A percentile compares a stretch with the other conserved stretches of the same genome.
Conservation (phyloP, 2,888 invertebrate species). For the Mayetiola destructor region DNA sequence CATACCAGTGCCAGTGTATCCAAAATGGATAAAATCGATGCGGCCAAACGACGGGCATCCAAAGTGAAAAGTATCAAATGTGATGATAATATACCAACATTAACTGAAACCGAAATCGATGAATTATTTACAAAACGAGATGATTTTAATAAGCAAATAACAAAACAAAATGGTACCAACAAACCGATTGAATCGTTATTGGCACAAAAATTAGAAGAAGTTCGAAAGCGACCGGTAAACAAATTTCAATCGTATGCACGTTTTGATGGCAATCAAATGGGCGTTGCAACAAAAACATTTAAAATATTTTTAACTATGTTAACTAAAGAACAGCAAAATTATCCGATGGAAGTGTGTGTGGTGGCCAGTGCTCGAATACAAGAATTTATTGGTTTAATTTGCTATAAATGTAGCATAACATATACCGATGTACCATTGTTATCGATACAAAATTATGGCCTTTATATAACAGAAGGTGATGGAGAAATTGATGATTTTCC, state of each 20-base stretch:
- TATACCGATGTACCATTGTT: slow-evolving; percentile 48
- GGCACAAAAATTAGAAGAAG: slow-evolving; percentile 59
- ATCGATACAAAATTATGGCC: slow-evolving; percentile 58
- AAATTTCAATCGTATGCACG: slow-evolving; percentile 81
- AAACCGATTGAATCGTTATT: slow-evolving; percentile 33
- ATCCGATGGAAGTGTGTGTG: slow-evolving; percentile 70
- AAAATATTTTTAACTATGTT: slow-evolving; percentile 84
- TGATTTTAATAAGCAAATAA: neutral
- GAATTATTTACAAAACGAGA: neutral
- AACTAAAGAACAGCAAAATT: slow-evolving; percentile 61
- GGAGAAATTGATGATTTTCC: slow-evolving; percentile 95
- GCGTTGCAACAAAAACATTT: slow-evolving; percentile 65
- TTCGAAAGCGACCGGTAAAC: slow-evolving; percentile 62
- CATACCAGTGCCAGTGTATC: slow-evolving; percentile 79
- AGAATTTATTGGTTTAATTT: slow-evolving; percentile 84
- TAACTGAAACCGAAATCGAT: slow-evolving; percentile 3
- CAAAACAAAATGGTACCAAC: slow-evolving; percentile 17
- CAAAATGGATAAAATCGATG: slow-evolving; percentile 75
- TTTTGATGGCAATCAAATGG: slow-evolving; percentile 79
- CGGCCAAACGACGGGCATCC: slow-evolving; percentile 63
- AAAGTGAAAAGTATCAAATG: slow-evolving; percentile 63
- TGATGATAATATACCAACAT: slow-evolving; percentile 37
- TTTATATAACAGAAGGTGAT: slow-evolving; percentile 91
- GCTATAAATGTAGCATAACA: slow-evolving; percentile 62
- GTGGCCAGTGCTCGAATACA: slow-evolving; percentile 71